Evolutionary conservation across 2,113 vertebrate genomes (phyloP).

Genomic region (Tachycineta bicolor): DNA sequence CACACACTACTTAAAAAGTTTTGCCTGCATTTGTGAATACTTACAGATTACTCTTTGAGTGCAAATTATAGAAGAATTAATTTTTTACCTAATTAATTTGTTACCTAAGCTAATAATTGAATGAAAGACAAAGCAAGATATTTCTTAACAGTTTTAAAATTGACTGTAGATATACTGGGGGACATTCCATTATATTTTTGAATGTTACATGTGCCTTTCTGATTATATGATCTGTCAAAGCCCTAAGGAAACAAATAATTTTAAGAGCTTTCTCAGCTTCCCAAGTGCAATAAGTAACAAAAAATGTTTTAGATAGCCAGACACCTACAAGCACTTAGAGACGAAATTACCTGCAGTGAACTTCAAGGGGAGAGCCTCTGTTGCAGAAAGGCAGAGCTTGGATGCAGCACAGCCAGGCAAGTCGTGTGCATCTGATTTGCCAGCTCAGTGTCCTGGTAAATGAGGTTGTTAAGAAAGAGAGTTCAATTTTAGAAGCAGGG

Average conservation of each 20-base stretch:
- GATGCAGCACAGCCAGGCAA: not conserved
- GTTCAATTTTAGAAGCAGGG: conserved; percentile 34
- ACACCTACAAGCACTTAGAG: not conserved
- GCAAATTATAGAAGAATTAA: not conserved
- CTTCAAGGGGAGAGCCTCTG: not conserved
- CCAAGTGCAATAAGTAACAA: not conserved
- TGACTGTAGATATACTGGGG: not conserved
- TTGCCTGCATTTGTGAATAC: not conserved
- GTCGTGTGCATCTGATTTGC: not conserved
- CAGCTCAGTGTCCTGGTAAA: not conserved
- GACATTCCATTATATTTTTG: not conserved
- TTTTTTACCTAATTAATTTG: not conserved
- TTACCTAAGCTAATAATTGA: not conserved
- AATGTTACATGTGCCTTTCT: not conserved
- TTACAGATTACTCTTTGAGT: not conserved
- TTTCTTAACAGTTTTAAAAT: not conserved
- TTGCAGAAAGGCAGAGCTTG: not conserved
- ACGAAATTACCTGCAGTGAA: not conserved
- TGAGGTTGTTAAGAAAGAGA: conserved; percentile 5
- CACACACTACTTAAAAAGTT: not conserved
- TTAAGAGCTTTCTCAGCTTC: not conserved
- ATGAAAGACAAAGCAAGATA: not conserved
- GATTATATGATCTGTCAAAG: not conserved
- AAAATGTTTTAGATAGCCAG: not conserved
- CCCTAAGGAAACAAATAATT: not conserved